Evolutionary conservation across 2,113 vertebrate genomes (phyloP).

Genomic region (Oncorhynchus mykiss): DNA sequence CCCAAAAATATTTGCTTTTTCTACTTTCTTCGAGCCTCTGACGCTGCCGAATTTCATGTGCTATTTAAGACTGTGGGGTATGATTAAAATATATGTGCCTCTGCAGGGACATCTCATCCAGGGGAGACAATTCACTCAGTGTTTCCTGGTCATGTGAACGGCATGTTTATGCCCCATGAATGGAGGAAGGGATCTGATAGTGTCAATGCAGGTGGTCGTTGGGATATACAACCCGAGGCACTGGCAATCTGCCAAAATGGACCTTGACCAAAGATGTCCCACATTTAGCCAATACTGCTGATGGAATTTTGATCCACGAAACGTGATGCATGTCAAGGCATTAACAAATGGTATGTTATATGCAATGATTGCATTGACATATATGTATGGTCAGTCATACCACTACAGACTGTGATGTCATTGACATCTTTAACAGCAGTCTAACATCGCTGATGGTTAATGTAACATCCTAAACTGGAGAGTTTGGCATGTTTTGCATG

Average conservation of each 20-base stretch:
- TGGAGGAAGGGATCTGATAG: background rate
- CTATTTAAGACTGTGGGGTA: background rate
- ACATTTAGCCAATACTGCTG: background rate
- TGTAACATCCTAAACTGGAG: background rate
- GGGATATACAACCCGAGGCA: background rate
- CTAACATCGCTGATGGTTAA: background rate
- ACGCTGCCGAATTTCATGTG: background rate
- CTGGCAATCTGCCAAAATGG: background rate
- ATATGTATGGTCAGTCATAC: no score
- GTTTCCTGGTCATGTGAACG: conserved; percentile 5
- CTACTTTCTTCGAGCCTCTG: conserved; percentile 7
- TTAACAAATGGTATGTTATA: no score
- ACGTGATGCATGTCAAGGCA: no score
- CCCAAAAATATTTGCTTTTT: conserved; percentile 35
- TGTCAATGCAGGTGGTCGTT: background rate
- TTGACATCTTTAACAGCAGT: background rate
- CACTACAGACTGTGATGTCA: background rate
- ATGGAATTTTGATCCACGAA: background rate
- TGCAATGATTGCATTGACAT: no score
- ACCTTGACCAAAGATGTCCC: background rate
- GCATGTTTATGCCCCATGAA: conserved; percentile 6
- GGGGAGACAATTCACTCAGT: conserved; percentile 2
- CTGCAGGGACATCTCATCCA: background rate
- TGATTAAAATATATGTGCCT: background rate
- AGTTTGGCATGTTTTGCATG: background rate